Conservation (phyloP, 2,797 vertebrate genomes). For the Gymnodraco acuticeps region DNA sequence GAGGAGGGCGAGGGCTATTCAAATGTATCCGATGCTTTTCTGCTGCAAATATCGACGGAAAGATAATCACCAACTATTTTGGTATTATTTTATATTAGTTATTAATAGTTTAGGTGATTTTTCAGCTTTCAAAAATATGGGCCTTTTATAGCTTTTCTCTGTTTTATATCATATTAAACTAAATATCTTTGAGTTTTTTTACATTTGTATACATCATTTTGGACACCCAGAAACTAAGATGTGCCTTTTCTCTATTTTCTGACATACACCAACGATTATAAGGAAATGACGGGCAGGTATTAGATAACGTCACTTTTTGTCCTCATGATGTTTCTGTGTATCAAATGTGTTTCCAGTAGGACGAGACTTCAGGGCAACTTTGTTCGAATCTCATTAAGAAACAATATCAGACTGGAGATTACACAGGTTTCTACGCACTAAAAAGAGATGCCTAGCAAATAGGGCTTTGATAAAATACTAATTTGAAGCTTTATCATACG, state of each 20-base stretch:
- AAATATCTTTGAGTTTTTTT: too few relatives aligned
- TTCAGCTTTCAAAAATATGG: too few relatives aligned
- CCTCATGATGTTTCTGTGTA: slow-evolving; percentile 8
- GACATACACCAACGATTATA: too few relatives aligned
- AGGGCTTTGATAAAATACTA: not conserved
- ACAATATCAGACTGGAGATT: not conserved
- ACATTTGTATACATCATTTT: too few relatives aligned
- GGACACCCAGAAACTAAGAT: too few relatives aligned
- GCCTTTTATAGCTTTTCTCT: too few relatives aligned
- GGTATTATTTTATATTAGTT: too few relatives aligned
- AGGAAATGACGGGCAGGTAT: too few relatives aligned
- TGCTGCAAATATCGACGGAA: not conserved
- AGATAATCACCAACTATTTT: too few relatives aligned
- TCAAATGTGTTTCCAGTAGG: slow-evolving; percentile 5
- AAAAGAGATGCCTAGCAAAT: not conserved
- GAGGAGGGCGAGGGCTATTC: not conserved
- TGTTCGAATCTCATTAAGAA: slow-evolving; percentile 10
- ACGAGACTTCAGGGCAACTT: slow-evolving; percentile 4
- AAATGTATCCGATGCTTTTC: not conserved
- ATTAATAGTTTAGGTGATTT: too few relatives aligned
- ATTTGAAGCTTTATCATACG: not conserved
- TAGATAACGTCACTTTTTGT: not conserved
- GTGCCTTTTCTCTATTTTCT: too few relatives aligned
- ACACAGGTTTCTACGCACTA: not conserved
- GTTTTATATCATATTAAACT: too few relatives aligned